A percentile compares a stretch with the other conserved stretches of the same genome.
Evolutionary conservation across 2,113 vertebrate genomes (phyloP).

Genomic region (Phalacrocorax pelagicus): DNA sequence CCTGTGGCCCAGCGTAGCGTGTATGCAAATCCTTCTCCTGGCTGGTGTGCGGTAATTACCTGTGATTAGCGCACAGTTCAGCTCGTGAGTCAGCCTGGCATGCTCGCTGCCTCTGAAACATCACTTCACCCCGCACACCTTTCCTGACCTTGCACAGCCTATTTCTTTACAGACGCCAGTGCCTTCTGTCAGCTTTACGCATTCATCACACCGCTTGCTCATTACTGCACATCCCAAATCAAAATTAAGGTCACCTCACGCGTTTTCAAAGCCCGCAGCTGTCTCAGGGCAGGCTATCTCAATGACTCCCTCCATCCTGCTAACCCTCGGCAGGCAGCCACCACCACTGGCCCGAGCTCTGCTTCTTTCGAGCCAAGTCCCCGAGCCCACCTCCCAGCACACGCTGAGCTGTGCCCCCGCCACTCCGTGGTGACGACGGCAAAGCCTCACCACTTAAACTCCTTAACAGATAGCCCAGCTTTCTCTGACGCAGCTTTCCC

Average conservation of each 20-base stretch:
- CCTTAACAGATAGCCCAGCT: background rate
- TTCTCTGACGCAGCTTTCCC: background rate
- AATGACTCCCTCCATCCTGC: background rate
- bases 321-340: background rate
- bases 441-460: background rate
- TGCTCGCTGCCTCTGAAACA: conserved; percentile 8
- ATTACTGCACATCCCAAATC: background rate
- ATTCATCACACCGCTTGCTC: background rate
- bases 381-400: background rate
- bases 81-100: conserved; percentile 32
- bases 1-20: background rate
- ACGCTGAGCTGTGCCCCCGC: background rate
- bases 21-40: background rate
- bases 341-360: background rate
- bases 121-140: background rate
- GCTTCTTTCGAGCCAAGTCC: background rate
- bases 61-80: conserved; percentile 57
- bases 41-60: conserved; percentile 35
- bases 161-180: background rate
- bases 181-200: conserved; percentile 7
- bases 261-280: background rate
- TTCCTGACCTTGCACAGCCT: conserved; percentile 20
- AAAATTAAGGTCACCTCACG: conserved; percentile 33
- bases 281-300: background rate
- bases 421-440: fast-evolving